phyloP scores from a whole-genome alignment of 2,113 vertebrate genomes.

The Trichomycterus rosablanca region DNA sequence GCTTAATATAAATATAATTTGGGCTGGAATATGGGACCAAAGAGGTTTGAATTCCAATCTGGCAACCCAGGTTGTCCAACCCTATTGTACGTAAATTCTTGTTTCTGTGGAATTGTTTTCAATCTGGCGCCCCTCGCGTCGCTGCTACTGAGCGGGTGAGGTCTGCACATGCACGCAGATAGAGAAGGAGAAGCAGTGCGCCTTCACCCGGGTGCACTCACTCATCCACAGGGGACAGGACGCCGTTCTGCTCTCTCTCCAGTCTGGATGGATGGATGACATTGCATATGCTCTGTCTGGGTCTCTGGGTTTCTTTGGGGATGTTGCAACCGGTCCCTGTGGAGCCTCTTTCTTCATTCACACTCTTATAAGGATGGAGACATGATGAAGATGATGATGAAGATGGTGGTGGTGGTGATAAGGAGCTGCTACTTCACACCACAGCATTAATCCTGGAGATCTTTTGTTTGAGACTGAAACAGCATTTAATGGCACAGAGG shows the following conservation, averaged over 20 bases:
- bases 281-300: not conserved
- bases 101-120: not conserved
- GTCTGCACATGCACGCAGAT: slow-evolving; percentile 29
- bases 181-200: not conserved
- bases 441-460: slow-evolving; percentile 13
- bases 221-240: not conserved
- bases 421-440: slow-evolving; percentile 60
- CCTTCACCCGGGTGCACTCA: not conserved
- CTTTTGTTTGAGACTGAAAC: slow-evolving; percentile 12
- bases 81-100: not conserved
- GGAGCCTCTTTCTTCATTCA: slow-evolving; percentile 61
- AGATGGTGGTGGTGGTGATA: slow-evolving; percentile 49
- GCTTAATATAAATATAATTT: no score
- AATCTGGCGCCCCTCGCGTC: not conserved
- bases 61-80: not conserved
- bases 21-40: no score
- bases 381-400: not conserved
- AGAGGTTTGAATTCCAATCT: not conserved
- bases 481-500: slow-evolving; percentile 12
- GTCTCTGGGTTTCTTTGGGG: not conserved
- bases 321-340: slow-evolving; percentile 52
- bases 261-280: slow-evolving; percentile 6
- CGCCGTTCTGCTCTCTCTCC: not conserved
- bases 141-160: slow-evolving; percentile 35
- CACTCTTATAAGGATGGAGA: slow-evolving; percentile 16